A percentile compares a stretch with the other conserved stretches of the same genome.
phyloP scores from a whole-genome alignment of 1,140 invertebrate genomes.

The Ganaspis sp. region DNA sequence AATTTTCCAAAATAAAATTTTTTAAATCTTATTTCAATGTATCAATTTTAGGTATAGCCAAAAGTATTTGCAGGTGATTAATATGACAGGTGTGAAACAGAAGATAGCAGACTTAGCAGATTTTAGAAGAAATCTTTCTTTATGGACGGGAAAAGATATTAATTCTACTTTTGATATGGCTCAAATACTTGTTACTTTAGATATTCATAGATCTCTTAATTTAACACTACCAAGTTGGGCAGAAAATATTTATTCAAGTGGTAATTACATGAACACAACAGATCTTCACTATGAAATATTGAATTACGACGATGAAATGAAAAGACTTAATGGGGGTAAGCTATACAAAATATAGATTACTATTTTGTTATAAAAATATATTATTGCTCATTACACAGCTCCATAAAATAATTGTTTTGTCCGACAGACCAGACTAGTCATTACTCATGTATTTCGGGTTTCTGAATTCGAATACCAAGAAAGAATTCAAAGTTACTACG shows the following conservation, averaged over 20 bases:
- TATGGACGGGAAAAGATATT: conserved; percentile 6
- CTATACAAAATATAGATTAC: no score
- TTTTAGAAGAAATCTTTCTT: background rate
- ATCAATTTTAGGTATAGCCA: background rate
- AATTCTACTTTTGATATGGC: background rate
- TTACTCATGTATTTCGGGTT: no score
- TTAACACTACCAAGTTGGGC: background rate
- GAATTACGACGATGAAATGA: background rate
- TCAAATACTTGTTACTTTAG: background rate
- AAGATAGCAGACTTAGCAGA: background rate
- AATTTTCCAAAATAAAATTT: background rate
- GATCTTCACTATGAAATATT: background rate
- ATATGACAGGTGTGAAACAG: background rate
- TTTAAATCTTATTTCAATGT: conserved; percentile 53
- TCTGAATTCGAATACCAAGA: no score
- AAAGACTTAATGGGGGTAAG: conserved; percentile 2
- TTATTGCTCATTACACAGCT: no score
- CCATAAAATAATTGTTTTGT: no score
- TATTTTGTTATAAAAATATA: no score
- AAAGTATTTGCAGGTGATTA: background rate
- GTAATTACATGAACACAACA: background rate
- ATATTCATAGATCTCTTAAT: background rate
- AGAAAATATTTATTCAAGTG: background rate
- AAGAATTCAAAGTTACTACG: no score
- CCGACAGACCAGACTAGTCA: no score